These are phyloP conservation scores for Acestrorhynchus altus DNA, from an alignment of 2,797 vertebrate genomes.

Conservation along the genomic window DNA sequence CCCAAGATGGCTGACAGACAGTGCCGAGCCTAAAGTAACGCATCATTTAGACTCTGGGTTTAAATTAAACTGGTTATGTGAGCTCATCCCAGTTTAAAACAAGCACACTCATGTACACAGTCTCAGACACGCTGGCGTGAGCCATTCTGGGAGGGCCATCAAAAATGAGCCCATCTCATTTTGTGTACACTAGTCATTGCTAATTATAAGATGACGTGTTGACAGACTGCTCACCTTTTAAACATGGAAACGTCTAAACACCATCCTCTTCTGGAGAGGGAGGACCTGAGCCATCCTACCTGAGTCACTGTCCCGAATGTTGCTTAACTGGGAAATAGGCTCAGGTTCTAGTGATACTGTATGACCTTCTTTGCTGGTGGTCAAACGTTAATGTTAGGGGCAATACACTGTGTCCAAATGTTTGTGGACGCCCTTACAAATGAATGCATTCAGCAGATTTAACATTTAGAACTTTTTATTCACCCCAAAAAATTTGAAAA, in stretches of 20 bases:
- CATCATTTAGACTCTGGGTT: constrained; percentile 34
- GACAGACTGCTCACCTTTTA: constrained; percentile 14
- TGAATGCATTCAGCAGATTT: too few relatives aligned
- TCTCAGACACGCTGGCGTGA: constrained; percentile 72
- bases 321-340: not conserved
- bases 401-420: too few relatives aligned
- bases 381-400: too few relatives aligned
- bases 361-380: not conserved
- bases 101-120: constrained; percentile 60
- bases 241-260: not conserved
- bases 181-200: constrained; percentile 57
- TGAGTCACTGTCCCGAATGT: not conserved
- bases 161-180: constrained; percentile 59
- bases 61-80: constrained; percentile 77
- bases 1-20: not conserved
- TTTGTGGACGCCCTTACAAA: too few relatives aligned
- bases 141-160: constrained; percentile 75
- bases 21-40: not conserved
- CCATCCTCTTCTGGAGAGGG: not conserved
- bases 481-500: too few relatives aligned
- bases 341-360: not conserved
- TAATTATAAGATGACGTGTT: constrained; percentile 25
- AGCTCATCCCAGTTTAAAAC: constrained; percentile 75
- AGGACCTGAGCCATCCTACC: not conserved
- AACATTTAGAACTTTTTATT: too few relatives aligned